Percentiles rank a stretch among this genome's conserved stretches.
phyloP scores from a whole-genome alignment of 2,113 vertebrate species.

The Fulmarus glacialis region DNA sequence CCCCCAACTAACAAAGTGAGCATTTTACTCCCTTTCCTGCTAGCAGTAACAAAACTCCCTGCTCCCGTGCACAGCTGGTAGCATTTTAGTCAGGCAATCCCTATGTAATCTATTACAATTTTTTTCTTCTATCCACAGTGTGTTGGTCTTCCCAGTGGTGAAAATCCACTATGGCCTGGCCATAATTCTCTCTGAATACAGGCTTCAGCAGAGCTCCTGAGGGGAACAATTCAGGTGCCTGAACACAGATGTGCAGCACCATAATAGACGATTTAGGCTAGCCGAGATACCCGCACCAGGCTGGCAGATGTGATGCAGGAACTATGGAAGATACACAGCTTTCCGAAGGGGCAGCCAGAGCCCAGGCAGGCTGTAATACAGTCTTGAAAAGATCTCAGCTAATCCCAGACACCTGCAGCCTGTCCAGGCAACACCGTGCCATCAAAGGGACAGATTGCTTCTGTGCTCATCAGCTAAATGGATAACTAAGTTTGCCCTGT shows the following conservation, averaged over 20 bases:
- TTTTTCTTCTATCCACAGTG: conserved; percentile 32
- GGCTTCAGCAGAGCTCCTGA: not conserved
- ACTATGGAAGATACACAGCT: not conserved
- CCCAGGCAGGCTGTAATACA: not conserved
- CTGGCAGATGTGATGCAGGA: not conserved
- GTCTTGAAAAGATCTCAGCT: not conserved
- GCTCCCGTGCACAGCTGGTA: conserved; percentile 28
- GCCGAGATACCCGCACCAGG: fast-evolving
- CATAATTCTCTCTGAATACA: not conserved
- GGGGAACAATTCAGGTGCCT: not conserved
- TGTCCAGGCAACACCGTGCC: not conserved
- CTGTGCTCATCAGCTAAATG: not conserved
- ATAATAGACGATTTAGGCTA: not conserved
- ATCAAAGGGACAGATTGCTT: not conserved
- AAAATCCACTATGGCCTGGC: not conserved
- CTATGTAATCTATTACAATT: not conserved
- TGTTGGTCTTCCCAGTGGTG: not conserved
- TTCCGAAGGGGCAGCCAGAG: not conserved
- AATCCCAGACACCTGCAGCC: not conserved
- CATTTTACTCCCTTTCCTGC: conserved; percentile 28
- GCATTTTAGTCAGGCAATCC: conserved; percentile 23
- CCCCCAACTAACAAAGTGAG: not conserved
- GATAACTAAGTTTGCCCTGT: not conserved
- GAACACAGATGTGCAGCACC: not conserved
- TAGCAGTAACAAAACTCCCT: not conserved